phyloP scores from a whole-genome alignment of 2,113 vertebrate genomes.

The Morone saxatilis region DNA sequence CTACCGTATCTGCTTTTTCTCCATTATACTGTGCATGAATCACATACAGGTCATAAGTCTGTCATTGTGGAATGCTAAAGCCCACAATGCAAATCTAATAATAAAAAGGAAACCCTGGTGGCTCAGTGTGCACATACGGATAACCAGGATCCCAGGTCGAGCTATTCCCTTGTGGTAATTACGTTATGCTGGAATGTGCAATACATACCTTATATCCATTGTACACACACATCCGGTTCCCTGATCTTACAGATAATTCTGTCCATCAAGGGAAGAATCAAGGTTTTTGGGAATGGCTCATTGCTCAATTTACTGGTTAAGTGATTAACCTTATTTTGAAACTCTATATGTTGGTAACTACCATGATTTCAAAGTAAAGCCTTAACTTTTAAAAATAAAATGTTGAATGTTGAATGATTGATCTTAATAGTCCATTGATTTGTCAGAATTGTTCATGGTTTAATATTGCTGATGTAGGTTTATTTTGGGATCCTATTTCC shows the following conservation, averaged over 20 bases:
- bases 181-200: constrained; percentile 8
- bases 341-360: not conserved
- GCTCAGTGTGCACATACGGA: not conserved
- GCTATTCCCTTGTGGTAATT: constrained; percentile 3
- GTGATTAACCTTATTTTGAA: not conserved
- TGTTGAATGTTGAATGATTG: too few species aligned
- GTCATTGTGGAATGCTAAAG: constrained; percentile 58
- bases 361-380: not conserved
- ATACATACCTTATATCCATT: not conserved
- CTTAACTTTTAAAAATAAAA: not conserved
- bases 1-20: constrained; percentile 40
- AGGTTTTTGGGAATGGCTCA: not conserved
- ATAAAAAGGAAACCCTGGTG: constrained; percentile 17
- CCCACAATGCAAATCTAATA: constrained; percentile 34
- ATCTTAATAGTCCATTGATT: not conserved
- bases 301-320: not conserved
- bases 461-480: not conserved
- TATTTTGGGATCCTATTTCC: not conserved
- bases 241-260: not conserved
- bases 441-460: not conserved
- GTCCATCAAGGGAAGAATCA: not conserved
- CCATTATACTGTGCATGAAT: constrained; percentile 8
- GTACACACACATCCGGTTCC: not conserved
- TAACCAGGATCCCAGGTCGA: constrained; percentile 7
- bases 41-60: constrained; percentile 40